Evolutionary conservation across 2,797 vertebrate genomes (phyloP).

Genomic region (Emys orbicularis): DNA sequence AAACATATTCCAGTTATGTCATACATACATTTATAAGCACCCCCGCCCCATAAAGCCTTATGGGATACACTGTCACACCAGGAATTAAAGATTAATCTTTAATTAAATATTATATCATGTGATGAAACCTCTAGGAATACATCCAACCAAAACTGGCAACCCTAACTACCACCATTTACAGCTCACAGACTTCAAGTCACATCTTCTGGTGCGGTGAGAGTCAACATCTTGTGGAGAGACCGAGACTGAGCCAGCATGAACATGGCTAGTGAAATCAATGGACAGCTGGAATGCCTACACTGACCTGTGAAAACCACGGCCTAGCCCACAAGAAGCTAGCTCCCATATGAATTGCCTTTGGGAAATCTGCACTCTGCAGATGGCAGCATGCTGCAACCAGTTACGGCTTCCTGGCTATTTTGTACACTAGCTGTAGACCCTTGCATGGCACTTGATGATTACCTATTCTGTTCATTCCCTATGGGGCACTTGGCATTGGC

Average conservation of each 20-base stretch:
- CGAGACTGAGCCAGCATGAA: neutral
- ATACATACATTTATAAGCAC: too few species aligned
- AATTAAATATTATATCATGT: neutral
- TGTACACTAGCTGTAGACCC: neutral
- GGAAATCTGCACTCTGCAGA: neutral
- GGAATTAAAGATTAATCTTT: neutral
- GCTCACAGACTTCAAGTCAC: neutral
- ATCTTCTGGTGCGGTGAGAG: neutral
- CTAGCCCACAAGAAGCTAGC: neutral
- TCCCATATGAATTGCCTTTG: neutral
- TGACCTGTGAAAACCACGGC: neutral
- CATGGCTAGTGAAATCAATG: neutral
- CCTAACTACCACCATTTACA: neutral
- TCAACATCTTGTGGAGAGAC: neutral
- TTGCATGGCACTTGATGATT: neutral
- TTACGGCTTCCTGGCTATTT: neutral
- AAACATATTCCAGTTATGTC: too few species aligned
- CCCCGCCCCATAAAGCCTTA: too few species aligned
- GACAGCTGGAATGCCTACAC: neutral
- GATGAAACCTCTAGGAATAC: neutral
- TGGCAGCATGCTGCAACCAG: accelerated
- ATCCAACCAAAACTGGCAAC: neutral
- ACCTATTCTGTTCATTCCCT: too few species aligned
- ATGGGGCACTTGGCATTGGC: too few species aligned
- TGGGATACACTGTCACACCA: too few species aligned